Percentiles rank a stretch among this genome's conserved stretches.
Conservation (phyloP, 1,140 invertebrate genomes). For the Neodiprion fabricii region DNA sequence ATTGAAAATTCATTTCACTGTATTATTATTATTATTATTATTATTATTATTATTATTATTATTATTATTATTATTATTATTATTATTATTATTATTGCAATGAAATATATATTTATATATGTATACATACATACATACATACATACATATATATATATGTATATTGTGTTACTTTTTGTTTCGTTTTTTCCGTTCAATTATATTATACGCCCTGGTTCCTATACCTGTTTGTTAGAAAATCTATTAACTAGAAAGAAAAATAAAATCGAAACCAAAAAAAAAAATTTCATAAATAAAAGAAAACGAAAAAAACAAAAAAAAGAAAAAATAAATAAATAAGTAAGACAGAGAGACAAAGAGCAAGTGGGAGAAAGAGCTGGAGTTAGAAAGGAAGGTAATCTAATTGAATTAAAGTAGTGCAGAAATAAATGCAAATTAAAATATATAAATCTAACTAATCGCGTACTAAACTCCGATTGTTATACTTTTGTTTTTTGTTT, state of each 20-base stretch:
- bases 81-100: background rate
- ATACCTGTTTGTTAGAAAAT: background rate
- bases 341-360: background rate
- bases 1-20: background rate
- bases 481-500: too few species aligned
- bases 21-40: background rate
- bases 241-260: background rate
- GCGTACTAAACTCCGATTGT: too few species aligned
- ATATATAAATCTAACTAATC: too few species aligned
- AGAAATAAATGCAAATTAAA: too few species aligned
- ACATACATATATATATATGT: background rate
- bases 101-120: background rate
- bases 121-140: background rate
- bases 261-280: conserved; percentile 5
- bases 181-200: background rate
- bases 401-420: too few species aligned
- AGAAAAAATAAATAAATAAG: conserved; percentile 4
- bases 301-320: background rate
- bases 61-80: background rate
- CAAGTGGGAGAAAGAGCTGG: background rate
- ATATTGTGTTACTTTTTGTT: background rate
- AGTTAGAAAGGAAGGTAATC: background rate
- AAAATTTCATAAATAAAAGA: conserved; percentile 2
- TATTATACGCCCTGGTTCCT: conserved; percentile 1
- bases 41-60: background rate